phyloP scores from a whole-genome alignment of 2,797 vertebrate genomes.

The Tiaroga cobitis region DNA sequence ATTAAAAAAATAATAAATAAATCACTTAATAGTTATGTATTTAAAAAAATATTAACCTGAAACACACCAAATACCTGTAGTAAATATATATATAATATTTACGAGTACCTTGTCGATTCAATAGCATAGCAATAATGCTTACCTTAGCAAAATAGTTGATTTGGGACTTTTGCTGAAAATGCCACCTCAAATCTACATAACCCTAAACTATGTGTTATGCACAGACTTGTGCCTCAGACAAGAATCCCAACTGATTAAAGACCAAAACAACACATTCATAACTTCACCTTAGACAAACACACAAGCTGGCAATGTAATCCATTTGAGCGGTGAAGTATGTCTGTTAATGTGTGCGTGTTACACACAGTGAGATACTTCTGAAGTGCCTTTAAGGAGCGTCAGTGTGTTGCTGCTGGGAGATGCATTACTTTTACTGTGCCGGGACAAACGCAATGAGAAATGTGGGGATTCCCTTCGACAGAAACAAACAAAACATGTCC shows the following conservation, averaged over 20 bases:
- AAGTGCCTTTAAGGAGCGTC: constrained; percentile 25
- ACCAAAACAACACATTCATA: constrained; percentile 50
- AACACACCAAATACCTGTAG: too few species aligned
- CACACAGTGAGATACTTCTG: constrained; percentile 13
- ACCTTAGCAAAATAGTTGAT: constrained; percentile 12
- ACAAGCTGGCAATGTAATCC: constrained; percentile 35
- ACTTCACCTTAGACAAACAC: constrained; percentile 51
- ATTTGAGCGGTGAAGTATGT: constrained; percentile 32
- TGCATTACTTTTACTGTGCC: constrained; percentile 48
- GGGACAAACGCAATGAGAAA: constrained; percentile 57
- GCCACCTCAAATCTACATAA: constrained; percentile 24
- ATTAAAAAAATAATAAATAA: background rate
- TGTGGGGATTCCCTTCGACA: constrained; percentile 78
- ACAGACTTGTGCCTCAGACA: constrained; percentile 39
- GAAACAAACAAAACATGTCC: constrained; percentile 71
- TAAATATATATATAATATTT: too few species aligned
- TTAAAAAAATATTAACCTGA: background rate
- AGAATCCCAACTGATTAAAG: constrained; percentile 53
- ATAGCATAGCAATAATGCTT: background rate
- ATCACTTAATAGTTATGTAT: background rate
- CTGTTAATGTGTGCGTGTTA: constrained; percentile 17
- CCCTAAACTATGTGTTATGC: constrained; percentile 31
- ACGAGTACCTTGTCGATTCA: background rate
- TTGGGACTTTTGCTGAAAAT: constrained; percentile 24
- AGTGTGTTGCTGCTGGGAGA: constrained; percentile 2